Evolutionary conservation across 2,888 invertebrate genomes (phyloP), one percentile per base, ranked within the genome.

Genomic region (Phortica okadai): DNA sequence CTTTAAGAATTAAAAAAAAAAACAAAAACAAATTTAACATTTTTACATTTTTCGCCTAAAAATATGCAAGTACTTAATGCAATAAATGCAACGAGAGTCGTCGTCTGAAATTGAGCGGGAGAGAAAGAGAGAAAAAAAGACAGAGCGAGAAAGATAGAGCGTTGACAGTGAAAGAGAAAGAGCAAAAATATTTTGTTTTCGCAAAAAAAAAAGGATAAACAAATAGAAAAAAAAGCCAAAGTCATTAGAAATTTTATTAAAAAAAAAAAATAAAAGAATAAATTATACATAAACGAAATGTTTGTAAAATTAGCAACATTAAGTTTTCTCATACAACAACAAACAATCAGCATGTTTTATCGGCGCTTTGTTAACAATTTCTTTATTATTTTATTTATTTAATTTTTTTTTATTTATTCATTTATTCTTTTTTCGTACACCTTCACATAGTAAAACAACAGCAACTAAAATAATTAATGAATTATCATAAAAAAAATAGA

Each of bases 151-250:
- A 66, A 78, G 64, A 78, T 56, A 77, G 82, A 82, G 77, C 81
- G 81, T 83, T 81, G 83, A 85, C 81, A 83, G 82, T 81, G 81
- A 84, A 84, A 81, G 82, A 83, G 82, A 82, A 81, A 83, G 78
- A 87, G 86, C 86, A 87, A 80, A 85, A 82, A 73, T 80, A 80
- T 80, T 75, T 62, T 82, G 80, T 78, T 83, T 82, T 54, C n/a
- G 41, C 41, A 64, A 77, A 74, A 42, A 73, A 73, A 76, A 74
- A 21, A 73, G 33, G 50, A 64, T 50, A 11, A 72, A 42, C 16
- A 74, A 75, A 77, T 67, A 74, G 33, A 83, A 78, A 82, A 79
- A 86, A 87, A 88, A 90, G 89, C 90, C 90, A 91, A 90, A 86
- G 89, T 88, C 89, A 90, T 84, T 42, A 14, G 78, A 56, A 62